Evolutionary conservation across 2,113 vertebrate species (phyloP).

Genomic region (Toxotes jaculatrix): DNA sequence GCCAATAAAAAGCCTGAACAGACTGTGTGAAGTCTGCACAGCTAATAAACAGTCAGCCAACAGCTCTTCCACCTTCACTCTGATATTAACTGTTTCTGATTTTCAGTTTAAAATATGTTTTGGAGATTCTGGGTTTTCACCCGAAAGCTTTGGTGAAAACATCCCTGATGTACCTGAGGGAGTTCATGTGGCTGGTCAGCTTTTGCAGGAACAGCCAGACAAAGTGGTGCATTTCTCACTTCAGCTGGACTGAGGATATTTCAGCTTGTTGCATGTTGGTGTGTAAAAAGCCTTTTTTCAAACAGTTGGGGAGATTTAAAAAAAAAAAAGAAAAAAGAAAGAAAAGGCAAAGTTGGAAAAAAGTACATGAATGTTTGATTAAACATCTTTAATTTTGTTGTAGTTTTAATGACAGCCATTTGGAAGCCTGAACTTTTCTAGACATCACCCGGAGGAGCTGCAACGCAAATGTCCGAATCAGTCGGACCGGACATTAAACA

Average conservation of each 20-base stretch:
- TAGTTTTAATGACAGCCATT: no score
- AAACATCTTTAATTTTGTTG: no score
- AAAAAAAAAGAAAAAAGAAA: no score
- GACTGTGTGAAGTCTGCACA: neutral
- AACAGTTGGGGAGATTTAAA: no score
- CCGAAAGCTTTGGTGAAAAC: neutral
- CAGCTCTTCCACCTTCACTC: neutral
- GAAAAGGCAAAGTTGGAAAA: no score
- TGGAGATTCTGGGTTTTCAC: neutral
- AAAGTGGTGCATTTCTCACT: constrained; percentile 27
- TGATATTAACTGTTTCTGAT: neutral
- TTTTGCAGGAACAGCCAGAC: constrained; percentile 1
- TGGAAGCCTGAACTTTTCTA: no score
- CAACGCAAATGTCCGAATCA: no score
- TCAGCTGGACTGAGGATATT: neutral
- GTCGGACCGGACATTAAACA: no score
- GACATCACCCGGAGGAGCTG: no score
- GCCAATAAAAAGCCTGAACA: neutral
- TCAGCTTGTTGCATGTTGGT: neutral
- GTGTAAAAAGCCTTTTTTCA: no score
- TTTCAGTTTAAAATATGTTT: no score
- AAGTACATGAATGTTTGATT: no score
- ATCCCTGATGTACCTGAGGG: neutral
- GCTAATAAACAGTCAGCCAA: neutral
- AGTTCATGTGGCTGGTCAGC: neutral